Evolutionary conservation across 2,113 vertebrate species (phyloP).

Genomic region (Oncorhynchus mykiss): DNA sequence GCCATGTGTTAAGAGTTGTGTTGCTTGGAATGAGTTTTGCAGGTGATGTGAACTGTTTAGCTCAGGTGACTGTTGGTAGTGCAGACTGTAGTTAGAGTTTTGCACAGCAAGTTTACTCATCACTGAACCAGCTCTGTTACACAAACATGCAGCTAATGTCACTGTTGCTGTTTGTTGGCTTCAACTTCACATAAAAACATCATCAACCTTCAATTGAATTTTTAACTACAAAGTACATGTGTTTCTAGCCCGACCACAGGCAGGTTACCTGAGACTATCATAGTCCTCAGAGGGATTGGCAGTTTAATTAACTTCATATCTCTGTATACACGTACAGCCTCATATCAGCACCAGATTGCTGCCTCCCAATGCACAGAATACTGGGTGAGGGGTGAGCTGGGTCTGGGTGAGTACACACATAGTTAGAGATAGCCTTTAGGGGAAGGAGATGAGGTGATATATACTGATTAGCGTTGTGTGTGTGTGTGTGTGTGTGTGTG

Average conservation of each 20-base stretch:
- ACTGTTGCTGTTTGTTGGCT: background rate
- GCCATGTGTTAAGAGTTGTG: no score
- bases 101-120: no score
- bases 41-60: no score
- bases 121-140: no score
- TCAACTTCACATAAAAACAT: background rate
- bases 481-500: no score
- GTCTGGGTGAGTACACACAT: background rate
- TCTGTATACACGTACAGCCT: conserved; percentile 28
- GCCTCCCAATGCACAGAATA: background rate
- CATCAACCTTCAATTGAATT: no score
- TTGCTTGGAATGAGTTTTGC: no score
- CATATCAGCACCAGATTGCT: conserved; percentile 5
- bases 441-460: background rate
- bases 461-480: no score
- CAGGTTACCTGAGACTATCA: conserved; percentile 43
- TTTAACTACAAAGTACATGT: background rate
- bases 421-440: background rate
- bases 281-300: conserved; percentile 51
- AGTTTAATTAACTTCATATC: conserved; percentile 72
- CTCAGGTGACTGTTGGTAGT: no score
- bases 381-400: no score
- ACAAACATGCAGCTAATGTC: no score
- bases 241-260: conserved; percentile 29
- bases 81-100: no score